phyloP scores from a whole-genome alignment of 2,888 invertebrate genomes.

The Ariolimax columbianus region DNA sequence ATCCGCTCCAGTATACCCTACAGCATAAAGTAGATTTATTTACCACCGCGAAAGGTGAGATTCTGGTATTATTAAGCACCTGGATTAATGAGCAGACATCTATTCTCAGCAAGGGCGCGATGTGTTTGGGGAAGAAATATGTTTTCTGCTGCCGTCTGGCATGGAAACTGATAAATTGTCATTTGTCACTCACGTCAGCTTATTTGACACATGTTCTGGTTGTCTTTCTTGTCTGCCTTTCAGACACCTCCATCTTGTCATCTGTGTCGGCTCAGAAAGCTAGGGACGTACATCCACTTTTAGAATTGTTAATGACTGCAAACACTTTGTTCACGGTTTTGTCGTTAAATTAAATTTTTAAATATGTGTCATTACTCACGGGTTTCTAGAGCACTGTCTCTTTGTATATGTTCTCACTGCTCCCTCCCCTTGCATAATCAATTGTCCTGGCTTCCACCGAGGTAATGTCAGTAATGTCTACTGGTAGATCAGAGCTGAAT shows the following conservation, averaged over 20 bases:
- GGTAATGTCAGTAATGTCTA: no score
- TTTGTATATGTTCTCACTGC: no score
- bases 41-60: no score
- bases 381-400: no score
- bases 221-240: not conserved
- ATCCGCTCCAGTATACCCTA: no score
- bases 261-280: not conserved
- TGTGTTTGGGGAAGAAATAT: not conserved
- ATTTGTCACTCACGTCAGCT: constrained; percentile 1
- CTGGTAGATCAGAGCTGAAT: no score
- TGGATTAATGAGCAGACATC: not conserved
- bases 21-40: no score
- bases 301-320: not conserved
- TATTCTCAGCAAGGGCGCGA: not conserved
- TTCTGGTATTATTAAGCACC: not conserved
- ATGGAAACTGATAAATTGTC: not conserved
- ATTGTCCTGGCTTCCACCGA: no score
- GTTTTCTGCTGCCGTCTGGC: not conserved
- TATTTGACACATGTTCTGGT: constrained; percentile 1
- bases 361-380: no score
- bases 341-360: no score
- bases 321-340: not conserved
- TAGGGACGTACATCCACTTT: not conserved
- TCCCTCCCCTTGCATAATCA: no score
- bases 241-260: not conserved